These are phyloP conservation scores for Cepphus grylle DNA, from an alignment of 2,113 vertebrate species.

Conservation along the genomic window DNA sequence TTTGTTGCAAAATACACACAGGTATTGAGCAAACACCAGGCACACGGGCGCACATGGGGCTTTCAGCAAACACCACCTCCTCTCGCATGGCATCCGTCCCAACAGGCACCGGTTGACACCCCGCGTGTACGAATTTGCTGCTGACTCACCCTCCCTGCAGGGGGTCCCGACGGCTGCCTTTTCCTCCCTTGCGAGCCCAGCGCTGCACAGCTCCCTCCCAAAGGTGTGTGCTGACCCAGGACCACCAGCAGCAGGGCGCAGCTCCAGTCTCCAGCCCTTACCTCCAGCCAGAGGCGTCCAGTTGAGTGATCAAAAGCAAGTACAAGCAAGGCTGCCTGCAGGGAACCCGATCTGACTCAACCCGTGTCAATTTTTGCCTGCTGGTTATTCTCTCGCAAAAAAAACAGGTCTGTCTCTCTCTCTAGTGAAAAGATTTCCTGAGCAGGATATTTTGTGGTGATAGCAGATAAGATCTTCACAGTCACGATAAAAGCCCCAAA, in stretches of 20 bases:
- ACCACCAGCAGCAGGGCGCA: not conserved
- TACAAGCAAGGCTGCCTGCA: conserved; percentile 19
- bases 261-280: not conserved
- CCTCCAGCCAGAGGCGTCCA: not conserved
- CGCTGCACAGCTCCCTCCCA: not conserved
- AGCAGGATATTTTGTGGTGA: not conserved
- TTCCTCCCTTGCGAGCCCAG: not conserved
- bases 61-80: not conserved
- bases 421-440: conserved; percentile 26
- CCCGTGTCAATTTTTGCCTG: not conserved
- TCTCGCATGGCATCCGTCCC: not conserved
- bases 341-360: conserved; percentile 30
- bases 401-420: not conserved
- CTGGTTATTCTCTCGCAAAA: not conserved
- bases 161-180: not conserved
- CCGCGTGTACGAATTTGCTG: not conserved
- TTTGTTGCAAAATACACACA: not conserved
- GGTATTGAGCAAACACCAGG: not conserved
- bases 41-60: fast-evolving
- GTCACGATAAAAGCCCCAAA: not conserved
- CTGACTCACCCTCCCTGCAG: not conserved
- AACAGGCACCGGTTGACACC: not conserved
- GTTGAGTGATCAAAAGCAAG: conserved; percentile 41
- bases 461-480: conserved; percentile 28
- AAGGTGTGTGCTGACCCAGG: not conserved